Base-by-base conservation (phyloP, 2,113 vertebrate species). In the Dasyornis broadbenti region DNA sequence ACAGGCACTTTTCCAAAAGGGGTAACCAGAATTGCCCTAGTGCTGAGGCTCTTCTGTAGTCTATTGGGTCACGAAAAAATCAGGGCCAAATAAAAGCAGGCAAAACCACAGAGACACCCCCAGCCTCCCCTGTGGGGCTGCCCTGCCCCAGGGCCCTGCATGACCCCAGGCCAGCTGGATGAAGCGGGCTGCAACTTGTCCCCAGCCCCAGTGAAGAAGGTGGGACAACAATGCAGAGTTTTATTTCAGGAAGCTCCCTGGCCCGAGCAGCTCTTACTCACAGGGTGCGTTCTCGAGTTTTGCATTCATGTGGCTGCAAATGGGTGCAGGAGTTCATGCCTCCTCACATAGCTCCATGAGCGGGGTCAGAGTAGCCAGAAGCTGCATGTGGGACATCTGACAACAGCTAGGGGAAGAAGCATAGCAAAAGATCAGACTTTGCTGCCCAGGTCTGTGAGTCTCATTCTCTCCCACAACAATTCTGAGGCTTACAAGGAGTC, bases 231-330 rank as follows among this genome's bases (percentile, higher is more conserved):
- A 90, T 82, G 78, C 53, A 16, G 61, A 12, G 19, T 1, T 69
- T 40, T 92, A 96, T 94, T 95, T 94, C 75, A 72, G 94, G 95
- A 79, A 79, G 82, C 75, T 91, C 65, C 40, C 54, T 40, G 92
- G 73, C 82, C 64, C 3, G 0, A 60, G 72, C 7, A 6, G 81
- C 65, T 2, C 90, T 88, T 76, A 68, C 26, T 72, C 53, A 42
- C 49, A 72, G 88, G 92, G 90, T 0, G 3, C 6, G 0, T 90
- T 77, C 90, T 56, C 79, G 5, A 85, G 90, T 39, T 95, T 91
- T 84, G 70, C 93, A 89, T 95, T 95, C 93, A 78, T 82, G 88
- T 42, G 85, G 84, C 90, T 91, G 85, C 85, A 95, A 95, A 96
- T 94, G 87, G 78, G 93, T 85, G 75, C 75, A 52, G 78, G 64